Percentiles rank a stretch among this genome's conserved stretches.
Conservation (phyloP, 2,797 vertebrate genomes). For the Acrossocheilus fasciatus region DNA sequence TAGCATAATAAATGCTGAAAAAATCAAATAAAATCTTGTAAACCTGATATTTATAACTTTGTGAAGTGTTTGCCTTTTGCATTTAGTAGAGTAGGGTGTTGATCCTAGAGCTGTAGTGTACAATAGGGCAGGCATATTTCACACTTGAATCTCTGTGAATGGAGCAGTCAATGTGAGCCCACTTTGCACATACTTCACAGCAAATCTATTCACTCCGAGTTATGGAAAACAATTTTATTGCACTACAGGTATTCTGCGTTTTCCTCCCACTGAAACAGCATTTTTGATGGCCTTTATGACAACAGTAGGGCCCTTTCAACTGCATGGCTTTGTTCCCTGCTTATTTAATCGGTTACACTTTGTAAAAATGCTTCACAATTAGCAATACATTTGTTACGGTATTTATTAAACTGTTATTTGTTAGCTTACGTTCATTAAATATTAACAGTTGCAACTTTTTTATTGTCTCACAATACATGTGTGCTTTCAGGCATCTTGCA, state of each 20-base stretch:
- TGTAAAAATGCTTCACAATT: neutral
- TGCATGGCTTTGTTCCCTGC: neutral
- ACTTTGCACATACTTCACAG: slow-evolving; percentile 21
- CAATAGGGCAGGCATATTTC: slow-evolving; percentile 1
- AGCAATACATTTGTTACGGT: neutral
- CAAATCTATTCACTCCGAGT: neutral
- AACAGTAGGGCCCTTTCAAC: neutral
- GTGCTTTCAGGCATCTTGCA: neutral
- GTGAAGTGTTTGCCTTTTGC: neutral
- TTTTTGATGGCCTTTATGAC: neutral
- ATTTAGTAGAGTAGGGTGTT: neutral
- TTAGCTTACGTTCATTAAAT: neutral
- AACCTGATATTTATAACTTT: neutral
- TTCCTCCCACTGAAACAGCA: neutral
- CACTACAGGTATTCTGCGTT: slow-evolving; percentile 2
- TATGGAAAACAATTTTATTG: slow-evolving; percentile 1
- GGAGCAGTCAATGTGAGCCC: slow-evolving; percentile 2
- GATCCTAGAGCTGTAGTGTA: neutral
- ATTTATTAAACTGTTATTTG: neutral
- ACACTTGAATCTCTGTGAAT: slow-evolving; percentile 18
- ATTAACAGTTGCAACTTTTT: neutral
- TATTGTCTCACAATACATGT: neutral
- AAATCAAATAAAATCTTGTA: no score
- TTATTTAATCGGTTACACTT: neutral
- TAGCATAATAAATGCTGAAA: neutral